Conservation (phyloP, 2,113 vertebrate genomes). For the Amblyornis subalaris region DNA sequence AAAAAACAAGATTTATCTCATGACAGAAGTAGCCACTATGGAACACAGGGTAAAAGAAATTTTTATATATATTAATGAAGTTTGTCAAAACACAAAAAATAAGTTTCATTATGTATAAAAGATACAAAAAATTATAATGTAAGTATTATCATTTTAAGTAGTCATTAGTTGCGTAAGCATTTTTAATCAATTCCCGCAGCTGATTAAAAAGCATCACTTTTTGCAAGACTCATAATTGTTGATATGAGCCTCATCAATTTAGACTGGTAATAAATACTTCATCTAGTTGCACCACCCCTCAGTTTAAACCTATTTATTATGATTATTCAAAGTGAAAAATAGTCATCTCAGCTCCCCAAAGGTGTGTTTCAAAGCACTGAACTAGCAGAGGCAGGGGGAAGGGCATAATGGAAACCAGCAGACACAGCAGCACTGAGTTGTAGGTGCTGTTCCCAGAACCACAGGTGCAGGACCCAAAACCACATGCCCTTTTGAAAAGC, state of each 20-base stretch:
- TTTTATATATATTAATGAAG: background rate
- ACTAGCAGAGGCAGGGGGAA: background rate
- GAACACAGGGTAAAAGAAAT: background rate
- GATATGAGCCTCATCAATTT: background rate
- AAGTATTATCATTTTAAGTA: background rate
- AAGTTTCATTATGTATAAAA: background rate
- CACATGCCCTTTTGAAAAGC: background rate
- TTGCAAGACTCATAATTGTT: background rate
- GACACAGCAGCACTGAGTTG: background rate
- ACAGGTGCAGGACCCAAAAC: too few relatives aligned
- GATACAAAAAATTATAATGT: background rate
- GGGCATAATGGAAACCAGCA: background rate
- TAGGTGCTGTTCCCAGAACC: background rate
- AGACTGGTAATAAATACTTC: background rate
- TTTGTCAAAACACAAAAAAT: background rate
- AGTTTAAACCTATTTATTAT: background rate
- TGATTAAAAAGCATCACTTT: conserved; percentile 30
- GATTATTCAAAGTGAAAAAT: background rate
- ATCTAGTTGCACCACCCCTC: background rate
- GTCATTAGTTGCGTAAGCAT: background rate
- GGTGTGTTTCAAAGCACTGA: background rate
- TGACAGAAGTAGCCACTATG: background rate
- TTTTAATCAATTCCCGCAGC: conserved; percentile 10
- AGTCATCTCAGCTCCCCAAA: background rate
- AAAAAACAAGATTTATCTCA: background rate